Conservation (phyloP, 2,113 vertebrate genomes). For the Gymnocephalus cernua region DNA sequence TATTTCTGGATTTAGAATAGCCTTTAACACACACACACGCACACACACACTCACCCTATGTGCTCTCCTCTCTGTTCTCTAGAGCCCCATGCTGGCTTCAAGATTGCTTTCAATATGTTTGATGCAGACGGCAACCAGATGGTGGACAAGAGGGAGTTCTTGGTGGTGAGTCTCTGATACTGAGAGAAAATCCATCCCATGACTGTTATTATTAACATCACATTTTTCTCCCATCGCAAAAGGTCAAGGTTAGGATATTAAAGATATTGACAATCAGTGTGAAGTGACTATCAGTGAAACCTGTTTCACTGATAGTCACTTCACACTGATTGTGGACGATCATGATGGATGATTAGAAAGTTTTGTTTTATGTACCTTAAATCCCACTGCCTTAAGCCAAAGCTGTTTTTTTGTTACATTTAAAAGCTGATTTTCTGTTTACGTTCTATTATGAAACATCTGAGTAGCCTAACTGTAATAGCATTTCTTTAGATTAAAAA, state of each 20-base stretch:
- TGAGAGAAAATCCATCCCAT: slow-evolving; percentile 27
- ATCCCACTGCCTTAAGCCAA: not conserved
- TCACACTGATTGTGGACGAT: too few species aligned
- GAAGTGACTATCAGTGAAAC: not conserved
- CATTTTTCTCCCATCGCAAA: not conserved
- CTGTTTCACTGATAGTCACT: too few species aligned
- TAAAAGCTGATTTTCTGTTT: slow-evolving; percentile 3
- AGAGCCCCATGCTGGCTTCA: slow-evolving; percentile 99
- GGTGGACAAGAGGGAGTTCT: slow-evolving; percentile 99
- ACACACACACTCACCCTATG: slow-evolving; percentile 56
- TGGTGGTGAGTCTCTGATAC: slow-evolving; percentile 91
- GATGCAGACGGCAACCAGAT: slow-evolving; percentile 99
- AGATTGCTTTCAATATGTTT: slow-evolving; percentile 99
- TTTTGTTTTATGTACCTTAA: not conserved
- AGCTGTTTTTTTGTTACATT: not conserved
- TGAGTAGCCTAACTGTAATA: not conserved
- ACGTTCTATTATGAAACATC: not conserved
- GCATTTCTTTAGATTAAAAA: slow-evolving; percentile 4
- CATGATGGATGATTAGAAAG: not conserved
- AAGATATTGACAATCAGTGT: not conserved
- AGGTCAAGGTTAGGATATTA: not conserved
- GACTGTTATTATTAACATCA: slow-evolving; percentile 18
- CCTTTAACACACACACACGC: slow-evolving; percentile 41
- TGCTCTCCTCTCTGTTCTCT: slow-evolving; percentile 70
- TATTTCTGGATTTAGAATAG: slow-evolving; percentile 52